Evolutionary conservation across 1,140 invertebrate genomes (phyloP).

Genomic region (Drosophila baimaii): DNA sequence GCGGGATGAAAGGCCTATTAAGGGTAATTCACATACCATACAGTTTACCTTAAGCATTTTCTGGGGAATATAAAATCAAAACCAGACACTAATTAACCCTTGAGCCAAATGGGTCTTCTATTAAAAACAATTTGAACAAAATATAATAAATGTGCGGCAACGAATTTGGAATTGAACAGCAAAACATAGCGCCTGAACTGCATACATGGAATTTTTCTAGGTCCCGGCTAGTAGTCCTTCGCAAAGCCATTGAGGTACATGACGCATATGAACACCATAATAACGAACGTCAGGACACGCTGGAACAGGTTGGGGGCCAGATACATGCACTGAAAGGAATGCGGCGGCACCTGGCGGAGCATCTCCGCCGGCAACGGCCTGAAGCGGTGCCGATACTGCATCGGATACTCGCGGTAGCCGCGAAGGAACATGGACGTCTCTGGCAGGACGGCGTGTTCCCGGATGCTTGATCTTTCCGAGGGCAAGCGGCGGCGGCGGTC

Average conservation of each 20-base stretch:
- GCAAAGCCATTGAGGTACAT: neutral
- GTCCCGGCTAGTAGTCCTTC: neutral
- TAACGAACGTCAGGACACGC: slow-evolving; percentile 7
- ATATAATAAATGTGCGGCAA: neutral
- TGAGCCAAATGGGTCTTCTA: neutral
- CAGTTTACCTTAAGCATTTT: too few species aligned
- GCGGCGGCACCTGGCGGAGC: neutral
- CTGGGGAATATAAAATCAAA: neutral
- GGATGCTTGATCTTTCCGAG: neutral
- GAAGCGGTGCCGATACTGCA: slow-evolving; percentile 24
- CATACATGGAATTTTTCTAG: neutral
- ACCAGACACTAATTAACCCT: slow-evolving; percentile 7
- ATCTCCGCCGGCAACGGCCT: slow-evolving; percentile 36
- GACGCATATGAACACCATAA: slow-evolving; percentile 20
- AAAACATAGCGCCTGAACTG: neutral
- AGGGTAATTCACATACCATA: neutral
- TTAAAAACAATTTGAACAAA: slow-evolving; percentile 5
- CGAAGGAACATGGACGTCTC: slow-evolving; percentile 11
- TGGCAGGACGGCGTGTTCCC: slow-evolving; percentile 1
- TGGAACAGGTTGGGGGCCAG: neutral
- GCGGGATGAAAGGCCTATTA: neutral
- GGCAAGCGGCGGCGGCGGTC: slow-evolving; percentile 9
- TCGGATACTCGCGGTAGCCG: neutral
- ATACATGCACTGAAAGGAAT: neutral
- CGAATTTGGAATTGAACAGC: slow-evolving; percentile 11